Evolutionary conservation across 2,888 invertebrate genomes (phyloP).

Genomic region (Troglohyphantes excavatus): DNA sequence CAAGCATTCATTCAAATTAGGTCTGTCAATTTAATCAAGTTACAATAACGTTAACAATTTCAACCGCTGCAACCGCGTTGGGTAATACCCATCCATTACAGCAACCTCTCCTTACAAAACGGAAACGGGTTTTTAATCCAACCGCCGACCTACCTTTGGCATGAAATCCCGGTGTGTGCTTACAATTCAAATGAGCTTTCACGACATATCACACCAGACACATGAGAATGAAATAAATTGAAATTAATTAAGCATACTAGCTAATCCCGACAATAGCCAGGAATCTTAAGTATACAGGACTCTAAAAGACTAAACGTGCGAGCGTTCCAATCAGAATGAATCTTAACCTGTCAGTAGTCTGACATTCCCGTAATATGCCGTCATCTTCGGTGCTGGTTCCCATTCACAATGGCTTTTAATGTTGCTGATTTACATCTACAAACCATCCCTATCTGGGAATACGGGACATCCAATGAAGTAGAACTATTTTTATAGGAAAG

Average conservation of each 20-base stretch:
- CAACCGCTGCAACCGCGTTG: too few relatives aligned
- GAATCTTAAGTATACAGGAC: too few relatives aligned
- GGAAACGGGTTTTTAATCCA: too few relatives aligned
- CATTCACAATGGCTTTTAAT: background rate
- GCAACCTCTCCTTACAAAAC: too few relatives aligned
- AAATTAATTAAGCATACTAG: background rate
- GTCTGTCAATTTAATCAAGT: too few relatives aligned
- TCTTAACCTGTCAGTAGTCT: background rate
- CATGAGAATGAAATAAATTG: background rate
- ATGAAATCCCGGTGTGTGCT: background rate
- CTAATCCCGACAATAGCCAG: too few relatives aligned
- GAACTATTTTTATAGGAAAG: background rate
- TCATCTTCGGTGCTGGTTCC: background rate
- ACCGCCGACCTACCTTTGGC: background rate
- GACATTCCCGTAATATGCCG: background rate
- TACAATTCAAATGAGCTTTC: background rate
- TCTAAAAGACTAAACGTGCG: too few relatives aligned
- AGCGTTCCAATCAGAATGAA: background rate
- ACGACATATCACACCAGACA: background rate
- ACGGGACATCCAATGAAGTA: constrained; percentile 13
- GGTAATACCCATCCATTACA: too few relatives aligned
- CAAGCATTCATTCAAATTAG: too few relatives aligned
- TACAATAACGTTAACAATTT: too few relatives aligned
- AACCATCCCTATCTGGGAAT: background rate
- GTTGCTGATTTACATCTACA: background rate